phyloP scores from a whole-genome alignment of 1,140 invertebrate genomes.

The Lucilia sericata region DNA sequence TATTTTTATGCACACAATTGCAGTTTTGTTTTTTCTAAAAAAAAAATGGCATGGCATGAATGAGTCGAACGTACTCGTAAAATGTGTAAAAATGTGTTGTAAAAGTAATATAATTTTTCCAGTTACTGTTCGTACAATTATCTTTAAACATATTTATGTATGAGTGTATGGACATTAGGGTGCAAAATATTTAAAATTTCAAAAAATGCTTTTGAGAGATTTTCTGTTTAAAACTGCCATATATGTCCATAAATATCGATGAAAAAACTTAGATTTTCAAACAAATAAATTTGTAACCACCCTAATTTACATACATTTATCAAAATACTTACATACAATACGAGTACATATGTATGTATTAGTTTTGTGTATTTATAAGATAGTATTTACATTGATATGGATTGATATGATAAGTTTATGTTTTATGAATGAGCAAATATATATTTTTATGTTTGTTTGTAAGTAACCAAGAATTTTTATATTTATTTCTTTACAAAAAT shows the following conservation, averaged over 20 bases:
- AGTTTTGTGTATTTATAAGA: neutral
- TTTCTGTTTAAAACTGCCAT: too few species aligned
- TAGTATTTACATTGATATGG: constrained; percentile 19
- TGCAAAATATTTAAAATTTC: too few species aligned
- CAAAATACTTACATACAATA: too few species aligned
- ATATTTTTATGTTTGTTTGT: neutral
- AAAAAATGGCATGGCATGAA: neutral
- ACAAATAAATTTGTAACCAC: too few species aligned
- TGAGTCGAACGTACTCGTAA: neutral
- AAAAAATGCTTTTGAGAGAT: too few species aligned
- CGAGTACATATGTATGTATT: neutral
- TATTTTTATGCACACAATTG: neutral
- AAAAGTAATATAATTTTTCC: neutral
- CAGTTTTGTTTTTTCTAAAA: neutral
- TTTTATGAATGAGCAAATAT: constrained; percentile 12
- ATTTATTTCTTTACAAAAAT: neutral
- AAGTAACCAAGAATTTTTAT: neutral
- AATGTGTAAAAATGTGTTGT: neutral
- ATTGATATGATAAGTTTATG: constrained; percentile 16
- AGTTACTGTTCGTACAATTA: too few species aligned
- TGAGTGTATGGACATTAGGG: too few species aligned
- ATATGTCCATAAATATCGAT: too few species aligned
- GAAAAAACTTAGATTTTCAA: too few species aligned
- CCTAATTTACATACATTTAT: too few species aligned
- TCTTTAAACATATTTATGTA: too few species aligned